phyloP scores from a whole-genome alignment of 1,140 invertebrate genomes.

The Drosophila neocordata region DNA sequence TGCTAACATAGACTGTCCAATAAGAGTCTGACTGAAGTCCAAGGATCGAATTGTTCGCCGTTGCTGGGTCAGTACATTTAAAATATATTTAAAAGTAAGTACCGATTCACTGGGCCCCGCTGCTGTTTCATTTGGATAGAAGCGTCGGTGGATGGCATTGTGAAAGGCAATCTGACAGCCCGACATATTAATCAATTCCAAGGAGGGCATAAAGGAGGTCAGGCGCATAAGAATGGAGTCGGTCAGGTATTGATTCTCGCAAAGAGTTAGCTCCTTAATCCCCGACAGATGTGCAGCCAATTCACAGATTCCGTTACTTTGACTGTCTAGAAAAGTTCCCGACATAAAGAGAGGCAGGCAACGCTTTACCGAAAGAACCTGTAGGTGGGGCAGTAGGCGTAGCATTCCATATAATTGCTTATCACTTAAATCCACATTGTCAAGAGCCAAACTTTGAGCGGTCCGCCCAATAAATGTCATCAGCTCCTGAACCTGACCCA shows the following conservation, averaged over 20 bases:
- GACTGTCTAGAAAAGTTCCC: constrained; percentile 86
- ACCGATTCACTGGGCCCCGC: constrained; percentile 85
- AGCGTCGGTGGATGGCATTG: constrained; percentile 86
- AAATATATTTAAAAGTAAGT: constrained; percentile 87
- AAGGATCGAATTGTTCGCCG: constrained; percentile 85
- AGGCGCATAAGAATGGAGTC: constrained; percentile 88
- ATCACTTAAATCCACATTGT: constrained; percentile 86
- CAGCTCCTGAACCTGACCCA: constrained; percentile 81
- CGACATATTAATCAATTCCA: constrained; percentile 86
- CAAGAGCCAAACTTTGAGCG: constrained; percentile 83
- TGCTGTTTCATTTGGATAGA: constrained; percentile 84
- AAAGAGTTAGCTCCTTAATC: constrained; percentile 85
- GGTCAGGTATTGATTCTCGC: constrained; percentile 87
- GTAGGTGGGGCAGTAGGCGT: constrained; percentile 84
- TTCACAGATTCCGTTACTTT: constrained; percentile 83
- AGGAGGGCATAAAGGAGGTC: constrained; percentile 85
- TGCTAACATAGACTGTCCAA: constrained; percentile 85
- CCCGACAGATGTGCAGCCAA: constrained; percentile 84
- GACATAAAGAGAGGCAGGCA: constrained; percentile 89
- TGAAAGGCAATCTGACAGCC: constrained; percentile 88
- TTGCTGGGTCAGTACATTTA: constrained; percentile 85
- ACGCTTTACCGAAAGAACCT: constrained; percentile 85
- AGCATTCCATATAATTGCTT: constrained; percentile 86
- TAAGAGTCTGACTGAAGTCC: constrained; percentile 87
- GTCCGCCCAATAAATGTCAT: constrained; percentile 82